phyloP scores from a whole-genome alignment of 2,797 vertebrate species.

The Graptemys geographica region DNA sequence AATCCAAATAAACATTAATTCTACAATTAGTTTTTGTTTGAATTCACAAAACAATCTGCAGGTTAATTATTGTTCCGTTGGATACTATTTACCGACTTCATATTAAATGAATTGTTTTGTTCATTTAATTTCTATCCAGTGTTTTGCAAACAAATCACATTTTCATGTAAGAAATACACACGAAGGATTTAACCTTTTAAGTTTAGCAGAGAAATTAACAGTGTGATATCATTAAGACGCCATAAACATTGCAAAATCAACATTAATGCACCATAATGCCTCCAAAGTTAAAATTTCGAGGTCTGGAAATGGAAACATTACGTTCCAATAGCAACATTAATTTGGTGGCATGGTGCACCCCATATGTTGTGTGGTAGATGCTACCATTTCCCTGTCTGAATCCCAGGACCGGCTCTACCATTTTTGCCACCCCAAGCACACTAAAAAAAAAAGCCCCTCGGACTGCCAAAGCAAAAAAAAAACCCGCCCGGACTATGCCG shows the following conservation, averaged over 20 bases:
- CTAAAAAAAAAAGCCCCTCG: too few relatives aligned
- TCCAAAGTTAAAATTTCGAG: conserved; percentile 63
- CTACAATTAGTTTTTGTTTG: neutral
- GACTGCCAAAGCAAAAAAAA: too few relatives aligned
- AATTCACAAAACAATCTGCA: conserved; percentile 38
- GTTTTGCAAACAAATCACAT: conserved; percentile 60
- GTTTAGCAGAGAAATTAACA: conserved; percentile 68
- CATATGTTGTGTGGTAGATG: conserved; percentile 17
- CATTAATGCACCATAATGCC: conserved; percentile 66
- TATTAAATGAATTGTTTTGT: conserved; percentile 48
- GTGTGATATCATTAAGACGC: conserved; percentile 66
- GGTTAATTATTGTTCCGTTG: conserved; percentile 58
- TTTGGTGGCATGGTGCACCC: neutral
- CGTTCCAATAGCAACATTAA: conserved; percentile 58
- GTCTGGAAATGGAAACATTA: conserved; percentile 70
- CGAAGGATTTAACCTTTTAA: conserved; percentile 74
- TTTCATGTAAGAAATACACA: conserved; percentile 68
- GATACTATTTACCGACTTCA: conserved; percentile 41
- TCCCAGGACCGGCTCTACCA: too few relatives aligned
- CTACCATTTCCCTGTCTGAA: conserved; percentile 9
- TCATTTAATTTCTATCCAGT: conserved; percentile 64
- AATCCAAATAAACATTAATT: conserved; percentile 45
- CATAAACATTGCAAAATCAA: conserved; percentile 67
- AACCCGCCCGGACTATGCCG: too few relatives aligned
- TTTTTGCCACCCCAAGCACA: too few relatives aligned